Evolutionary conservation across 37 sponge, comb jelly and placozoan genomes (phyloP), one percentile per base, ranked within the genome.

Genomic region (Petrosia ficiformis): DNA sequence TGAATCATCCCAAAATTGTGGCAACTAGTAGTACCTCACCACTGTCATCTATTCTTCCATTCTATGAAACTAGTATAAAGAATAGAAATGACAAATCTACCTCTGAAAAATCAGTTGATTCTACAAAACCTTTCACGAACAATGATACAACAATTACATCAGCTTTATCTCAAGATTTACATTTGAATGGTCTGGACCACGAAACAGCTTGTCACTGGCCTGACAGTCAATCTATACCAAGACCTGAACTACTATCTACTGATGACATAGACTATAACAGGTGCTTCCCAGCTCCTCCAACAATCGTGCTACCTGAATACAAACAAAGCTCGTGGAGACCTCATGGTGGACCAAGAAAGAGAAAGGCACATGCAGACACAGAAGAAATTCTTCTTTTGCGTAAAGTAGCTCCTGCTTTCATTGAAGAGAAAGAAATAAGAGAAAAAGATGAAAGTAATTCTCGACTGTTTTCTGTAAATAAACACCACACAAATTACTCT

Each of bases 361-460:
- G 63, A 61, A 61, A 11, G 28, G 63, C 63, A 26, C 63, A 61
- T n/a, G 63, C 63, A n/a, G 5, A 5, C 26, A 61, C 63, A n/a
- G 63, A 61, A 26, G 63, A 61, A 61, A 61, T 61, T 26, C 11
- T 26, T 6, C 22, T 61, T 5, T 8, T 61, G 5, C 14, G 63
- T 24, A 5, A 61, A n/a, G 28, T 61, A 16, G 54, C 54, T 48
- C 54, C 54, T 19, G 16, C 54, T 48, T 48, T 48, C 16, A 48
- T 10, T 19, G 14, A 48, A 48, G n/a, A n/a, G n/a, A n/a, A n/a
- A n/a, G n/a, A n/a, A n/a, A n/a, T n/a, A n/a, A n/a, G n/a, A n/a
- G n/a, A n/a, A n/a, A n/a, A n/a, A n/a, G n/a, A n/a, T n/a, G n/a
- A n/a, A n/a, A n/a, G n/a, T n/a, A n/a, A n/a, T n/a, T n/a, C n/a